Percentiles rank a stretch among this genome's conserved stretches.
Evolutionary conservation across 2,797 vertebrate genomes (phyloP).

Genomic region (Enteromius thamalakanensis): DNA sequence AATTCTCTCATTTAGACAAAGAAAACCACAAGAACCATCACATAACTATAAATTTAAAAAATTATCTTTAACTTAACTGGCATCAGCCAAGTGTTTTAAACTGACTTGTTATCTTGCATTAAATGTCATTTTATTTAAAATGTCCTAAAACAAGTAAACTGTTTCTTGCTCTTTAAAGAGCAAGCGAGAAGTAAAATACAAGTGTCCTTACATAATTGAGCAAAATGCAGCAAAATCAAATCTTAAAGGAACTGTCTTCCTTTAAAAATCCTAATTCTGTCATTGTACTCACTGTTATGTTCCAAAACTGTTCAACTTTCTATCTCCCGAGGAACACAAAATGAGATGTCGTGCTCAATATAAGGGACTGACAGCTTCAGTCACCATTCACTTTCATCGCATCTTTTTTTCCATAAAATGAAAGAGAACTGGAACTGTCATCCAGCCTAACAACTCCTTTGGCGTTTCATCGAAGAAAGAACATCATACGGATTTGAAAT

Average conservation of each 20-base stretch:
- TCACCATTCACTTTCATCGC: not conserved
- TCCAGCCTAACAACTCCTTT: conserved; percentile 15
- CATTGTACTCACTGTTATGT: not conserved
- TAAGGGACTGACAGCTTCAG: conserved; percentile 6
- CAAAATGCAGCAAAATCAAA: not conserved
- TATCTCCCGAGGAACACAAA: not conserved
- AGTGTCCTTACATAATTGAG: not conserved
- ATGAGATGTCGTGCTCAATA: conserved; percentile 11
- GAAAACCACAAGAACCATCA: not conserved
- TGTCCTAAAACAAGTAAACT: not conserved
- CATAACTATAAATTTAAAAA: not conserved
- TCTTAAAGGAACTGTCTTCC: not conserved
- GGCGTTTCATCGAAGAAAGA: not conserved
- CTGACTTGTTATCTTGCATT: conserved; percentile 1
- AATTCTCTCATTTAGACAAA: not conserved
- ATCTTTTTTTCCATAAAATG: conserved; percentile 18
- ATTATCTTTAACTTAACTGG: not conserved
- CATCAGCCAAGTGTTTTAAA: not conserved
- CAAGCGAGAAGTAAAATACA: not conserved
- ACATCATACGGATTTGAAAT: not conserved
- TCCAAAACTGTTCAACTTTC: conserved; percentile 6
- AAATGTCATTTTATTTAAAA: not conserved
- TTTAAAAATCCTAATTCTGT: conserved; percentile 1
- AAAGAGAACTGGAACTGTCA: conserved; percentile 8
- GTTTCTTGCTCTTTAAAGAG: conserved; percentile 5